Evolutionary conservation across 2,888 invertebrate species (phyloP).

Genomic region (Caenorhabditis macrosperma): DNA sequence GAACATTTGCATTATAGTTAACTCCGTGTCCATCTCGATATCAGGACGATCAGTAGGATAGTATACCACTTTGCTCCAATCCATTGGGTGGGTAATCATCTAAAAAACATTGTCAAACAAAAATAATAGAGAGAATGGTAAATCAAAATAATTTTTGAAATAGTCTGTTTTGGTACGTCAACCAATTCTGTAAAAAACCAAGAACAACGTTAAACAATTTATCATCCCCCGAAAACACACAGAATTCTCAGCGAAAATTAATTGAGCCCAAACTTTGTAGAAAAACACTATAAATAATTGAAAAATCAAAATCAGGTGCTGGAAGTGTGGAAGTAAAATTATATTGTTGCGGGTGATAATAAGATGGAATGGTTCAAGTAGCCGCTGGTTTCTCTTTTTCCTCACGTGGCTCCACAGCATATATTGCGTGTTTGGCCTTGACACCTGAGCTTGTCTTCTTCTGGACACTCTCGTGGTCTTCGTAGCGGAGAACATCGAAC

Average conservation of each 20-base stretch:
- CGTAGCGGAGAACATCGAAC: constrained; percentile 63
- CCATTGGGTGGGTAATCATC: too few relatives aligned
- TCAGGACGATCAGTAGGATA: background rate
- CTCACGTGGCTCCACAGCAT: constrained; percentile 27
- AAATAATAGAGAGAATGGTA: background rate
- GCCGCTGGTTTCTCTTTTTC: constrained; percentile 6
- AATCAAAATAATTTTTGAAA: background rate
- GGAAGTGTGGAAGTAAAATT: background rate
- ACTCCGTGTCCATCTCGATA: background rate
- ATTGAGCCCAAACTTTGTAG: background rate
- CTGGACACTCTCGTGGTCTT: constrained; percentile 68
- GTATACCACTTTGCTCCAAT: too few relatives aligned
- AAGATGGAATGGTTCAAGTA: background rate
- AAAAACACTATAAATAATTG: background rate
- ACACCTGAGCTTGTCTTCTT: constrained; percentile 63
- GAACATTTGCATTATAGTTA: background rate
- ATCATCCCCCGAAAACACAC: background rate
- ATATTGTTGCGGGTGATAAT: background rate
- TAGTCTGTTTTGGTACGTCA: background rate
- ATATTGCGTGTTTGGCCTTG: constrained; percentile 46
- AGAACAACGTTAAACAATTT: background rate
- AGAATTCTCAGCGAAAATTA: background rate
- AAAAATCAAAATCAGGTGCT: background rate
- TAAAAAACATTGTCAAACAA: background rate
- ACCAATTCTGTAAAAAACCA: too few relatives aligned